A percentile compares a stretch with the other conserved stretches of the same genome.
Conservation (phyloP, 2,113 vertebrate genomes). For the Tetrax tetrax region DNA sequence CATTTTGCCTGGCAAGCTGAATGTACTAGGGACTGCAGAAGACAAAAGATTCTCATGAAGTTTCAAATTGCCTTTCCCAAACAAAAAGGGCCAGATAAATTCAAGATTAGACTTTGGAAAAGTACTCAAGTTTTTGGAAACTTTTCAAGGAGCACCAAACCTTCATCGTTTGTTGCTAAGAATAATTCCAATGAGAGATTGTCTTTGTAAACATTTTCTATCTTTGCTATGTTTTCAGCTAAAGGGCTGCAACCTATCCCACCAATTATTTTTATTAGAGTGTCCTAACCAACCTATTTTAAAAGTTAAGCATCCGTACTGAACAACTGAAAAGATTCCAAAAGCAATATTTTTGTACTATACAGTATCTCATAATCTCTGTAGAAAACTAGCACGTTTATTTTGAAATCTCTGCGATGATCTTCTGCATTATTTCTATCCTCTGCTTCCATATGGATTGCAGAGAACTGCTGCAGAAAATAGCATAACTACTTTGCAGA, state of each 20-base stretch:
- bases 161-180: neutral
- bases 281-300: too few species aligned
- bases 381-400: constrained; percentile 30
- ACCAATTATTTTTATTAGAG: neutral
- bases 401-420: constrained; percentile 25
- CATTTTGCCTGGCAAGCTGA: neutral
- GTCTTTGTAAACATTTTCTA: neutral
- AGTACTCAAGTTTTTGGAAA: neutral
- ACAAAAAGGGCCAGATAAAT: neutral
- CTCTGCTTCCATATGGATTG: constrained; percentile 1
- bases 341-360: neutral
- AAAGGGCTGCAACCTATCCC: neutral
- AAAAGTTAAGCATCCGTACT: neutral
- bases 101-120: neutral
- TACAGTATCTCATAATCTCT: constrained; percentile 10
- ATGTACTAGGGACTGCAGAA: neutral
- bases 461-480: constrained; percentile 36
- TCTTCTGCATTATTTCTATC: constrained; percentile 32
- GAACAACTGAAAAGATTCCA: neutral
- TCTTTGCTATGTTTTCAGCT: neutral
- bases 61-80: neutral
- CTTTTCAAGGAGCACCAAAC: neutral
- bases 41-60: neutral
- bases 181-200: neutral
- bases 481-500: constrained; percentile 9